These are phyloP conservation scores for Popillia japonica DNA, from an alignment of 1,140 invertebrate genomes.

Conservation along the genomic window DNA sequence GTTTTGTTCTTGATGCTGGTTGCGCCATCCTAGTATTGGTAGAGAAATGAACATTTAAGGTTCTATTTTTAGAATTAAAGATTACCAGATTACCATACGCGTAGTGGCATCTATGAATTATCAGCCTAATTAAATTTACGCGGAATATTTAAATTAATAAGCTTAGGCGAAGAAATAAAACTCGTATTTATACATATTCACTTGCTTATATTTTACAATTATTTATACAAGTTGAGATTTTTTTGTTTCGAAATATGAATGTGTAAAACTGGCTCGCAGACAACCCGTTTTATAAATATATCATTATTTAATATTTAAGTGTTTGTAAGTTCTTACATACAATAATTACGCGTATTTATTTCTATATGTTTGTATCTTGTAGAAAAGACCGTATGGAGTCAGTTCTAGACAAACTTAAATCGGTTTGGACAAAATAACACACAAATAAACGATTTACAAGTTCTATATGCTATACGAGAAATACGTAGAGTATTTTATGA, in stretches of 20 bases:
- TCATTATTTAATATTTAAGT: not conserved
- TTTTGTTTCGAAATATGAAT: conserved; percentile 22
- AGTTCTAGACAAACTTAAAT: conserved; percentile 10
- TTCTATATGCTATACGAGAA: conserved; percentile 31
- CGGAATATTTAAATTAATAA: not conserved
- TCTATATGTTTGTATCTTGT: not conserved
- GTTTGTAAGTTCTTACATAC: not conserved
- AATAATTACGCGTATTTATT: not conserved
- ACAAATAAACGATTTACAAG: conserved; percentile 28
- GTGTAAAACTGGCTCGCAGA: not conserved
- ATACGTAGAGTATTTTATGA: conserved; percentile 25
- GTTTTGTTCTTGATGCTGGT: too few relatives aligned
- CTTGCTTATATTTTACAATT: conserved; percentile 40
- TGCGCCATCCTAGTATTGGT: too few relatives aligned
- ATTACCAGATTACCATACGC: too few relatives aligned
- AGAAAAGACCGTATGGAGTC: not conserved
- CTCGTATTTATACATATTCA: conserved; percentile 26
- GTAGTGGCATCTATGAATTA: too few relatives aligned
- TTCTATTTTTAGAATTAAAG: too few relatives aligned
- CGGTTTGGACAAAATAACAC: conserved; percentile 24
- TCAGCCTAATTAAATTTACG: too few relatives aligned
- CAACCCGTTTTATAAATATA: not conserved
- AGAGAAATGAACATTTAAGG: too few relatives aligned
- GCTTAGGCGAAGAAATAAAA: not conserved
- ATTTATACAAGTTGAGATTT: conserved; percentile 35